Evolutionary conservation across 2,888 invertebrate species (phyloP), one percentile per base, ranked within the genome.

Genomic region (Cynaeus angustus): DNA sequence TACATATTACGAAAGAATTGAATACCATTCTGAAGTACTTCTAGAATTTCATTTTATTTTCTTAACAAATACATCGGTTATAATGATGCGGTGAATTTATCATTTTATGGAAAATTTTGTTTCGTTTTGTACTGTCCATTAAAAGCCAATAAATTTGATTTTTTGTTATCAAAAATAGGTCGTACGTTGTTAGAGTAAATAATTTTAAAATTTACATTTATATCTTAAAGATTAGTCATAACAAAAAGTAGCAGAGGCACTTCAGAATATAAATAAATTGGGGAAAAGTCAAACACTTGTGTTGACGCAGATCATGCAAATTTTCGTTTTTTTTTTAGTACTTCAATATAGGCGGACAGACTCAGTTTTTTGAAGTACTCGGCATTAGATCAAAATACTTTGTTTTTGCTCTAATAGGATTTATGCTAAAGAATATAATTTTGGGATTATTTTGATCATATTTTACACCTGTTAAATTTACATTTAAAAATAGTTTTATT

Each of bases 231-330:
- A 10, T 55, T 56, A 53, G 16, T 43, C 55, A 48, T 66, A 21
- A 56, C 46, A 38, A 56, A 28, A 64, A 64, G 56, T 28, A 41
- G 43, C 52, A 59, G 70, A 70, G 70, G 70, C 72, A 72, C 72
- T 72, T 72, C 72, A 72, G 72, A 72, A 72, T 70, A 67, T 68
- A 61, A 38, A 68, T 61, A 53, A 68, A 33, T n/a, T 45, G 21
- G 53, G 14, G 21, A 45, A 14, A 48, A 52, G 13, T 33, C 38
- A 38, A 16, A 55, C 59, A 59, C 33, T 43, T 41, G 56, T 28
- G 46, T 28, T 37, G 30, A 26, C 41, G 45, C 45, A 33, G 33
- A 61, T 9, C 61, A 14, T 38, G 37, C 46, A 43, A 13, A 56
- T 16, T 38, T 55, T 55, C 33, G n/a, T 56, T 41, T 26, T 33